Percentiles rank a stretch among this genome's conserved stretches.
Evolutionary conservation across 2,797 vertebrate species (phyloP).

Genomic region (Chiloscyllium punctatum): DNA sequence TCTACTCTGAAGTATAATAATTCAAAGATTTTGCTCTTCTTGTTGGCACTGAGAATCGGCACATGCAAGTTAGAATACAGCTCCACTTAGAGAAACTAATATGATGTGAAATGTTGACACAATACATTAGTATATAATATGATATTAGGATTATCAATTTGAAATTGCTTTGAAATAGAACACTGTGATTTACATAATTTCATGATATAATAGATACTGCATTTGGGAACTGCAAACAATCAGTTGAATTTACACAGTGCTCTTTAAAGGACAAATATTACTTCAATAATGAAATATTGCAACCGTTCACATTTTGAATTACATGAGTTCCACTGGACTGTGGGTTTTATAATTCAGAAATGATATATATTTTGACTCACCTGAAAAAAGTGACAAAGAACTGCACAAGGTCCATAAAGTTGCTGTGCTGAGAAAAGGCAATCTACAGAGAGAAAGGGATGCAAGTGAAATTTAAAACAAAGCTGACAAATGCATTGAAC

Average conservation of each 20-base stretch:
- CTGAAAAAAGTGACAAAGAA: conserved; percentile 99
- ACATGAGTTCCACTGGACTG: not conserved
- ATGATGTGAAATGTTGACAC: not conserved
- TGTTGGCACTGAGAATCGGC: not conserved
- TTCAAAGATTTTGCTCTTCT: not conserved
- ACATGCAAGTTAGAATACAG: not conserved
- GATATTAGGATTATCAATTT: not conserved
- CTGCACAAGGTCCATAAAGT: conserved; percentile 99
- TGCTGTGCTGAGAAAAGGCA: conserved; percentile 97
- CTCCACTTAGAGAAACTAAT: not conserved
- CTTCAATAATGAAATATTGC: not conserved
- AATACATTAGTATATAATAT: not conserved
- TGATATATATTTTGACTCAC: conserved; percentile 56
- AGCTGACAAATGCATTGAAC: not conserved
- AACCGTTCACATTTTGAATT: not conserved
- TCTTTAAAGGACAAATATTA: not conserved
- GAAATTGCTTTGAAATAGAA: not conserved
- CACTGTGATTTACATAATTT: not conserved
- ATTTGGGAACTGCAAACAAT: not conserved
- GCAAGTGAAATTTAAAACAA: not conserved
- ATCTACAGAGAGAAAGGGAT: conserved; percentile 66
- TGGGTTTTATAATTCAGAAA: not conserved
- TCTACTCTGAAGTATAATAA: not conserved
- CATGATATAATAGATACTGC: not conserved
- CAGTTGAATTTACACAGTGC: not conserved